These are phyloP conservation scores for Rhagoletis pomonella DNA, from an alignment of 1,140 invertebrate genomes.

Conservation along the genomic window DNA sequence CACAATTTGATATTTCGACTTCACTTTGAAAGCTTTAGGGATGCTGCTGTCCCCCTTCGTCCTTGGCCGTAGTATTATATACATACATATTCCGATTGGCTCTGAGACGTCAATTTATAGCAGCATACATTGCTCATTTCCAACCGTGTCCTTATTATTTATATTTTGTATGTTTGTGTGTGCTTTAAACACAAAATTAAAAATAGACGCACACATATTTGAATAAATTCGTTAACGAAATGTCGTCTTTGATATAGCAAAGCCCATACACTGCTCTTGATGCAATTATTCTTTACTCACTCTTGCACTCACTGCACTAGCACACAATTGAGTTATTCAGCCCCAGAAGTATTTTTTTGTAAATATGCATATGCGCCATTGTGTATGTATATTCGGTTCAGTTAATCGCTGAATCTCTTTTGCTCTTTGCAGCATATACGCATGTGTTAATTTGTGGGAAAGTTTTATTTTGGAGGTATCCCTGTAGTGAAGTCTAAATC, in stretches of 20 bases:
- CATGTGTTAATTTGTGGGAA: neutral
- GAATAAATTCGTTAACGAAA: neutral
- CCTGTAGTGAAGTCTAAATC: no score
- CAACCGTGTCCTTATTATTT: no score
- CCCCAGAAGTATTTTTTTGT: neutral
- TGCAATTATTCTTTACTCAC: neutral
- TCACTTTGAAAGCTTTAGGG: no score
- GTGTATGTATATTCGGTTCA: neutral
- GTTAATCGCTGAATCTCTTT: neutral
- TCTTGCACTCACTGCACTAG: neutral
- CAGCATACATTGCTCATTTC: no score
- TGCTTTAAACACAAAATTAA: neutral
- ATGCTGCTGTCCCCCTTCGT: no score
- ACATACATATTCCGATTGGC: no score
- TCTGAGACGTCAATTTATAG: no score
- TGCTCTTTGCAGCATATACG: neutral
- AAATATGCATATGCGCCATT: neutral
- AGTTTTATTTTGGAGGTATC: no score
- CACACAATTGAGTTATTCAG: slow-evolving; percentile 2
- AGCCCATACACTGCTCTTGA: neutral
- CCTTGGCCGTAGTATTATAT: no score
- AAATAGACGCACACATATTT: neutral
- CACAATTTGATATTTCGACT: no score
- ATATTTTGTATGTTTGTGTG: no score
- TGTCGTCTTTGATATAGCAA: neutral